Percentiles rank a stretch among this genome's conserved stretches.
Conservation (phyloP, 2,888 invertebrate genomes). For the Limulus polyphemus region DNA sequence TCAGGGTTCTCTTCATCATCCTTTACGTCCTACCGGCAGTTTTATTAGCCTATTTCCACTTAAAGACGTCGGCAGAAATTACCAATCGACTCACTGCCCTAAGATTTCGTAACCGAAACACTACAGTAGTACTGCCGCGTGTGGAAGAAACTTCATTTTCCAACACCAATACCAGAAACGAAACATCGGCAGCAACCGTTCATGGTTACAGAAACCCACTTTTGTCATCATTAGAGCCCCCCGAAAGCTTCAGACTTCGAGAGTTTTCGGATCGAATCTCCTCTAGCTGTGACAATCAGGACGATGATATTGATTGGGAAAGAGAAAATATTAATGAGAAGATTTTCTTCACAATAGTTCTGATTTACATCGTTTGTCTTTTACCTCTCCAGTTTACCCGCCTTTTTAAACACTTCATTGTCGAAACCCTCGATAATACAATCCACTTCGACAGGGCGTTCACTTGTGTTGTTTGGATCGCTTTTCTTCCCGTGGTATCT, state of each 20-base stretch:
- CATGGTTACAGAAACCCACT: too few species aligned
- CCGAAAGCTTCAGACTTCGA: too few species aligned
- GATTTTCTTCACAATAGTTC: slow-evolving; percentile 53
- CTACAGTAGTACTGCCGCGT: too few species aligned
- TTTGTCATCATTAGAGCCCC: too few species aligned
- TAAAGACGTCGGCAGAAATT: slow-evolving; percentile 51
- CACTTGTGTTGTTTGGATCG: slow-evolving; percentile 55
- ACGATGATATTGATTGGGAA: slow-evolving; percentile 34
- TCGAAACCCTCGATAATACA: slow-evolving; percentile 55
- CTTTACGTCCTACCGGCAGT: slow-evolving; percentile 47
- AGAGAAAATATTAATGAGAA: slow-evolving; percentile 54
- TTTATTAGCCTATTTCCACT: slow-evolving; percentile 50
- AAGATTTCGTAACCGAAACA: too few species aligned
- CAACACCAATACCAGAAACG: too few species aligned
- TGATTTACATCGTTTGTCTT: slow-evolving; percentile 51
- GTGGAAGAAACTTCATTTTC: too few species aligned
- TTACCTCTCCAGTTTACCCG: slow-evolving; percentile 51
- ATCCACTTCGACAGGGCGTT: slow-evolving; percentile 55
- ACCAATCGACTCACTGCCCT: slow-evolving; percentile 29
- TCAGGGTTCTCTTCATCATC: slow-evolving; percentile 48
- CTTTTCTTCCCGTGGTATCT: slow-evolving; percentile 52
- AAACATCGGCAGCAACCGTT: too few species aligned
- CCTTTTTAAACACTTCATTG: slow-evolving; percentile 49
- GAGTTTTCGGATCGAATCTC: too few species aligned
- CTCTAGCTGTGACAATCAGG: slow-evolving; percentile 9